phyloP scores from a whole-genome alignment of 2,888 invertebrate genomes.

The Alloscopus bannaensis region DNA sequence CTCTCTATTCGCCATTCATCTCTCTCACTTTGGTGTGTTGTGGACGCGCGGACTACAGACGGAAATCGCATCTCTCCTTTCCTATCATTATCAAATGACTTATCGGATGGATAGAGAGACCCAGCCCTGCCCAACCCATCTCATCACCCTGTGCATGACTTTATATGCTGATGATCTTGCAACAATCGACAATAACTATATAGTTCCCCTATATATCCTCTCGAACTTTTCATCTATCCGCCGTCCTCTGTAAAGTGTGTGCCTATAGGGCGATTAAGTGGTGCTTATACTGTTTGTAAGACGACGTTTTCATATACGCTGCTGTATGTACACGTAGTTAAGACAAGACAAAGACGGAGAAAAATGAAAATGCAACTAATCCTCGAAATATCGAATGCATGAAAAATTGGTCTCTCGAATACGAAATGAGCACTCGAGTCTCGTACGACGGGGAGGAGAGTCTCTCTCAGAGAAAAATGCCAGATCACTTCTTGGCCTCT shows the following conservation, averaged over 20 bases:
- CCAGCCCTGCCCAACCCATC: slow-evolving; percentile 62
- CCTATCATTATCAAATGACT: slow-evolving; percentile 57
- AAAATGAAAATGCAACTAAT: not conserved
- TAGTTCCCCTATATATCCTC: slow-evolving; percentile 18
- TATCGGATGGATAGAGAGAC: slow-evolving; percentile 48
- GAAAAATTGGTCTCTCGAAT: not conserved
- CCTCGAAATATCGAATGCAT: not conserved
- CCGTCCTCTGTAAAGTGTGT: not conserved
- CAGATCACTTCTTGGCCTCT: not conserved
- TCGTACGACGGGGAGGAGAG: not conserved
- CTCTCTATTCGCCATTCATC: not conserved
- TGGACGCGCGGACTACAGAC: slow-evolving; percentile 22
- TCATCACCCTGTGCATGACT: slow-evolving; percentile 53
- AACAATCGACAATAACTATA: slow-evolving; percentile 46
- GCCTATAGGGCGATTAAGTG: not conserved
- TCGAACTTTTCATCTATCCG: not conserved
- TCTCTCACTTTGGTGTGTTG: slow-evolving; percentile 1
- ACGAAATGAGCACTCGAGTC: not conserved
- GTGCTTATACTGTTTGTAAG: not conserved
- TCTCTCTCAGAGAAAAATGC: not conserved
- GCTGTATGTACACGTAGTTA: slow-evolving; percentile 1
- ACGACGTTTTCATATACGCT: not conserved
- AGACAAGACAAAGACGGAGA: not conserved
- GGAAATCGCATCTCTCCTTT: slow-evolving; percentile 41
- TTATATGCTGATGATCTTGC: slow-evolving; percentile 53